Conservation (phyloP, 2,888 invertebrate genomes). For the Mystacides longicornis region DNA sequence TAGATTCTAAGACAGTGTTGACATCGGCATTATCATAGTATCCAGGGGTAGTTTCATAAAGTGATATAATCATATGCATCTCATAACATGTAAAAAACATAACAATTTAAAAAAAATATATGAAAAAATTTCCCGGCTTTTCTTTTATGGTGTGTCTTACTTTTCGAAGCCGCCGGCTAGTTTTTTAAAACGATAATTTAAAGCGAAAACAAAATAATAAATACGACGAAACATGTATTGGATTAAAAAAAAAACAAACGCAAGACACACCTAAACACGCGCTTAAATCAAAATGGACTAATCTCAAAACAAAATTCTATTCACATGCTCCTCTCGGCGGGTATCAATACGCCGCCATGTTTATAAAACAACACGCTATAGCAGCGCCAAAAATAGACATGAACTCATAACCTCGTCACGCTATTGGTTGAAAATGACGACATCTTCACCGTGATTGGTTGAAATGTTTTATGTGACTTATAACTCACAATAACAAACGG, state of each 20-base stretch:
- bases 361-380: background rate
- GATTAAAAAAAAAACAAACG: background rate
- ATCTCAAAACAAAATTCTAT: conserved; percentile 1
- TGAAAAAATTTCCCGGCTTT: conserved; percentile 1
- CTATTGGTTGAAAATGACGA: background rate
- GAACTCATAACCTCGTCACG: background rate
- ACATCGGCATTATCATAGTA: too few species aligned
- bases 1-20: too few species aligned
- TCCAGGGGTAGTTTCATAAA: background rate
- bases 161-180: background rate
- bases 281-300: conserved; percentile 2
- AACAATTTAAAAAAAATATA: background rate
- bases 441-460: background rate
- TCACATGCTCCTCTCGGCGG: background rate
- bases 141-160: background rate
- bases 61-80: conserved; percentile 2
- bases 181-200: background rate
- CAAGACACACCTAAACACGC: background rate
- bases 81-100: background rate
- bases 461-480: background rate
- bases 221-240: background rate
- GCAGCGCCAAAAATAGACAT: background rate
- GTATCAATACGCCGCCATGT: background rate
- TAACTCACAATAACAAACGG: background rate
- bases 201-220: background rate